phyloP scores from a whole-genome alignment of 2,797 vertebrate genomes.

The Rhinophrynus dorsalis region DNA sequence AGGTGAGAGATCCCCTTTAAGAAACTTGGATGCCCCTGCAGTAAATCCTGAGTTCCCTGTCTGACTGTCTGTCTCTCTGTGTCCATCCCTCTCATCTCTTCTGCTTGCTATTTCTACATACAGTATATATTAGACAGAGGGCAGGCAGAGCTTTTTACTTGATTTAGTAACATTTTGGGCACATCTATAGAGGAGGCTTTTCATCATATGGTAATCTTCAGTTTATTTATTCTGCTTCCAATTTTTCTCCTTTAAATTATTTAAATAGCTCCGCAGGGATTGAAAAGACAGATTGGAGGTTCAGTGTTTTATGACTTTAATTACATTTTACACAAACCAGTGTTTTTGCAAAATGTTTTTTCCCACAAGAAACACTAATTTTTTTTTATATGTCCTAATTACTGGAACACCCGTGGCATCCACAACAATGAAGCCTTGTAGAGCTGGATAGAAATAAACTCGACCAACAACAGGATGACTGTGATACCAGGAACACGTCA shows the following conservation, averaged over 20 bases:
- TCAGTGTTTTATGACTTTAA: constrained; percentile 24
- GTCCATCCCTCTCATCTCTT: too few species aligned
- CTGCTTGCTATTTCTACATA: too few species aligned
- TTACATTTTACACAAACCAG: constrained; percentile 27
- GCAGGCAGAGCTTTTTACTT: too few species aligned
- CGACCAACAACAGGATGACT: neutral
- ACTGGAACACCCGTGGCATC: constrained; percentile 10
- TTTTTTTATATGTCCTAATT: constrained; percentile 19
- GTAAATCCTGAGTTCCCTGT: too few species aligned
- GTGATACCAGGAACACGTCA: neutral
- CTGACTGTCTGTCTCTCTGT: too few species aligned
- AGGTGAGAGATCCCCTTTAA: too few species aligned
- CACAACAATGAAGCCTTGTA: constrained; percentile 4
- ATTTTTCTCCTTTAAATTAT: constrained; percentile 14
- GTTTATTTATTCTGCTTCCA: too few species aligned
- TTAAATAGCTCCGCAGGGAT: constrained; percentile 16
- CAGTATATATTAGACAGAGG: too few species aligned
- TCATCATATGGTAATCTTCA: too few species aligned
- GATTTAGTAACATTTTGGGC: too few species aligned
- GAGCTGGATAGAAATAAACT: constrained; percentile 14
- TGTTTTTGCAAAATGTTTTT: neutral
- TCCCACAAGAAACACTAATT: constrained; percentile 1
- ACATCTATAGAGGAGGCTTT: too few species aligned
- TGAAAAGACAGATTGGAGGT: neutral
- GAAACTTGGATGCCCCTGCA: too few species aligned